Evolutionary conservation across 2,797 vertebrate genomes (phyloP).

Genomic region (Vireo griseus): DNA sequence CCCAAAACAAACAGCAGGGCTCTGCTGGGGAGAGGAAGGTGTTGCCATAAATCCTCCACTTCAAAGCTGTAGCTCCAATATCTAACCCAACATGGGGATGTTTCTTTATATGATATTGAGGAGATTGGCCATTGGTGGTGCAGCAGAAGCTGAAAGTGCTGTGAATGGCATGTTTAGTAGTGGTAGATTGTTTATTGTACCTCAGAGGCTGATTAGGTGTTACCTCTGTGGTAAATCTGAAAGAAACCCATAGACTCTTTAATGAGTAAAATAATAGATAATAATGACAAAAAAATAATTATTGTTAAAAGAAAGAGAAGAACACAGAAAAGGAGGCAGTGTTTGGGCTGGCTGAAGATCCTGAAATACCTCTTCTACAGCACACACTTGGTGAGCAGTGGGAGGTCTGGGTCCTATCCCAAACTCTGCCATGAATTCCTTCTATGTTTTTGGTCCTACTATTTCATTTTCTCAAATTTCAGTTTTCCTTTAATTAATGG

Average conservation of each 20-base stretch:
- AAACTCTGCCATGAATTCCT: background rate
- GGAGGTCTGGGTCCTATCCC: background rate
- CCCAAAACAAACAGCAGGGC: background rate
- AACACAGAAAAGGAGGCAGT: background rate
- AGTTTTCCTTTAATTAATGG: background rate
- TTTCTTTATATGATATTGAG: background rate
- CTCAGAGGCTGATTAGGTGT: background rate
- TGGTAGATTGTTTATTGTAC: background rate
- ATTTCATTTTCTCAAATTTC: background rate
- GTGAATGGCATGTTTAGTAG: background rate
- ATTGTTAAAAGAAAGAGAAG: background rate
- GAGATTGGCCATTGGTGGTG: background rate
- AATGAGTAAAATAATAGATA: background rate
- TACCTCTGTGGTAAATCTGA: background rate
- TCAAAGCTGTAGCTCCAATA: background rate
- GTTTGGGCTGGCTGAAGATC: background rate
- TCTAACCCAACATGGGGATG: background rate
- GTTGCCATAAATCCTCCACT: background rate
- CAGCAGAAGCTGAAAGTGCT: background rate
- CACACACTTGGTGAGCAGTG: rapidly evolving
- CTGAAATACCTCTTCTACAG: background rate
- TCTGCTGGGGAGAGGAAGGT: background rate
- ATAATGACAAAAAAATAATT: background rate
- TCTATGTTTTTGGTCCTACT: background rate
- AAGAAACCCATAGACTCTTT: background rate